Evolutionary conservation across 2,113 vertebrate genomes (phyloP).

Genomic region (Nibea albiflora): DNA sequence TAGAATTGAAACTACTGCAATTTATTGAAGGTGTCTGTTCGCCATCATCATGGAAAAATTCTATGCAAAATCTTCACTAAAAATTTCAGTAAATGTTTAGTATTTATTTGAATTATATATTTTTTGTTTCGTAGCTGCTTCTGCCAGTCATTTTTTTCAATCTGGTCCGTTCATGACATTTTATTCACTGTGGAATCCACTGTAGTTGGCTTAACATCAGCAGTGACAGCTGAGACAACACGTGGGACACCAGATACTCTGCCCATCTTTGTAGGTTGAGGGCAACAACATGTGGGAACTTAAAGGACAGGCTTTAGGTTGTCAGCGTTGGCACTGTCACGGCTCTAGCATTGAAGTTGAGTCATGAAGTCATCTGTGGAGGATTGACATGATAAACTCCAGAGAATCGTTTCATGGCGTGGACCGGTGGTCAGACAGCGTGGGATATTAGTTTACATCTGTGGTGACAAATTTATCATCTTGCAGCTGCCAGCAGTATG

Average conservation of each 20-base stretch:
- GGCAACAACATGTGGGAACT: neutral
- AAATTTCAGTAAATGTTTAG: too few relatives aligned
- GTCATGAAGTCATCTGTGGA: constrained; percentile 9
- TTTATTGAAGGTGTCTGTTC: too few relatives aligned
- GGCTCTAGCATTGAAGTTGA: constrained; percentile 2
- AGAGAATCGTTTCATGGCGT: constrained; percentile 22
- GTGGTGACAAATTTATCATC: constrained; percentile 56
- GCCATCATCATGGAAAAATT: too few relatives aligned
- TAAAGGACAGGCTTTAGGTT: neutral
- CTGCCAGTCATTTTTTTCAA: neutral
- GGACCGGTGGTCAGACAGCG: constrained; percentile 13
- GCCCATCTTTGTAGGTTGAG: neutral
- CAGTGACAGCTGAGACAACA: neutral
- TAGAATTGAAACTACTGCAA: too few relatives aligned
- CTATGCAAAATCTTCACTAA: too few relatives aligned
- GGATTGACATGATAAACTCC: constrained; percentile 33
- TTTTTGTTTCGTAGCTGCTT: too few relatives aligned
- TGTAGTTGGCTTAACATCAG: neutral
- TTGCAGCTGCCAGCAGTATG: constrained; percentile 48
- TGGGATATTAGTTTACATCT: constrained; percentile 46
- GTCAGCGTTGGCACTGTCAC: neutral
- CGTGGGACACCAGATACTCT: neutral
- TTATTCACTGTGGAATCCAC: too few relatives aligned
- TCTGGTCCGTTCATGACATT: neutral
- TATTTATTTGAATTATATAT: too few relatives aligned